Conservation (phyloP, 1,140 invertebrate species). For the Thereuonema tuberculata region DNA sequence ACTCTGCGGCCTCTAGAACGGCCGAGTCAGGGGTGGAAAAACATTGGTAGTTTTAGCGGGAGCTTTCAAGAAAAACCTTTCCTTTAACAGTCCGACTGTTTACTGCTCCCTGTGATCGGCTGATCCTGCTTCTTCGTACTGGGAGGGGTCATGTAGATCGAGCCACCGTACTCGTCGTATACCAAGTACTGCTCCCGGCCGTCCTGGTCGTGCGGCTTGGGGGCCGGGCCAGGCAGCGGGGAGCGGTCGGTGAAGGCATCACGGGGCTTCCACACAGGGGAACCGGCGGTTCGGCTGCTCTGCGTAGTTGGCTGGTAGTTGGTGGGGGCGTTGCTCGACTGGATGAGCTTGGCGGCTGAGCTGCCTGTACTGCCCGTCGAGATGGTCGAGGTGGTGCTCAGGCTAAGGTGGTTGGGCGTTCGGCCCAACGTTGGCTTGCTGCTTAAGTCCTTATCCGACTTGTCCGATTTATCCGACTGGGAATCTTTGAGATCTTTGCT, state of each 20-base stretch:
- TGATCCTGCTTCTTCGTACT: constrained; percentile 5
- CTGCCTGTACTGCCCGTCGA: constrained; percentile 85
- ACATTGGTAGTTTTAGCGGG: too few species aligned
- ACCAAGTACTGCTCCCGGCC: constrained; percentile 24
- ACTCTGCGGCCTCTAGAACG: too few species aligned
- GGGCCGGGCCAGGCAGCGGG: constrained; percentile 14
- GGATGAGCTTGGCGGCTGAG: constrained; percentile 72
- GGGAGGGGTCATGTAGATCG: constrained; percentile 14
- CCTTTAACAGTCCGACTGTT: constrained; percentile 4
- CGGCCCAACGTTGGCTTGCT: constrained; percentile 42
- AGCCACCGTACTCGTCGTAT: constrained; percentile 24
- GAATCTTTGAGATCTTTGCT: constrained; percentile 2
- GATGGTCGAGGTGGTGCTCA: constrained; percentile 82
- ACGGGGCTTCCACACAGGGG: constrained; percentile 81
- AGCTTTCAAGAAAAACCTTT: too few species aligned
- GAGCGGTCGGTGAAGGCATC: constrained; percentile 36
- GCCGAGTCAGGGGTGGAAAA: too few species aligned
- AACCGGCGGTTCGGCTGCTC: constrained; percentile 42
- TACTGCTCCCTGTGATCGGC: not conserved
- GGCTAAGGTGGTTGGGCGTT: constrained; percentile 80
- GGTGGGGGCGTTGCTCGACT: constrained; percentile 79
- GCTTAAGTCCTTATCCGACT: constrained; percentile 8
- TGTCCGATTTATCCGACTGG: constrained; percentile 12
- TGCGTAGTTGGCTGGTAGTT: constrained; percentile 54
- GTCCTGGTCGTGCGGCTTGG: constrained; percentile 12